Evolutionary conservation across 2,113 vertebrate species (phyloP).

Genomic region (Sclerurus mexicanus): DNA sequence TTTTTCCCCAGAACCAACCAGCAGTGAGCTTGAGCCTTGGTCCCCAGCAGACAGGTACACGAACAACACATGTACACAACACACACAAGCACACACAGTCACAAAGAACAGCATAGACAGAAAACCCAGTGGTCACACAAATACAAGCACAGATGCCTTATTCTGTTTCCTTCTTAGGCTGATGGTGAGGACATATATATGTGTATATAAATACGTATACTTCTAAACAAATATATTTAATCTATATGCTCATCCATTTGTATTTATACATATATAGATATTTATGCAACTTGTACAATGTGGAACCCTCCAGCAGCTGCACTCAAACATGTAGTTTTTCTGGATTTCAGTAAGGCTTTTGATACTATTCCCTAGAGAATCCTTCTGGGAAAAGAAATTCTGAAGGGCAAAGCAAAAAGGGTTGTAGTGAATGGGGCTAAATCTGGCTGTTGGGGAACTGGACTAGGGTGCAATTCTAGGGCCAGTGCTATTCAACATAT

Average conservation of each 20-base stretch:
- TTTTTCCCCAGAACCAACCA: neutral
- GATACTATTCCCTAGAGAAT: neutral
- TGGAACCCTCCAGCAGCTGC: neutral
- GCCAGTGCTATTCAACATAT: neutral
- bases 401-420: neutral
- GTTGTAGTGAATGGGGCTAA: neutral
- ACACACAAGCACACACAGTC: neutral
- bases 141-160: neutral
- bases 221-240: neutral
- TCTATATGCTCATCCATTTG: neutral
- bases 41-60: neutral
- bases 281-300: neutral
- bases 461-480: too few species aligned
- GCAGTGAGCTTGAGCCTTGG: neutral
- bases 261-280: neutral
- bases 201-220: neutral
- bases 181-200: neutral
- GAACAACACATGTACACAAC: rapidly evolving
- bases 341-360: neutral
- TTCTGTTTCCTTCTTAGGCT: neutral
- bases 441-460: neutral
- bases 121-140: neutral
- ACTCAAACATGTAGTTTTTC: neutral
- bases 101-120: neutral
- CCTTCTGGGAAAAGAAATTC: neutral